Evolutionary conservation across 2,888 invertebrate genomes (phyloP), one percentile per base, ranked within the genome.

Genomic region (Meteorus cinctellus): DNA sequence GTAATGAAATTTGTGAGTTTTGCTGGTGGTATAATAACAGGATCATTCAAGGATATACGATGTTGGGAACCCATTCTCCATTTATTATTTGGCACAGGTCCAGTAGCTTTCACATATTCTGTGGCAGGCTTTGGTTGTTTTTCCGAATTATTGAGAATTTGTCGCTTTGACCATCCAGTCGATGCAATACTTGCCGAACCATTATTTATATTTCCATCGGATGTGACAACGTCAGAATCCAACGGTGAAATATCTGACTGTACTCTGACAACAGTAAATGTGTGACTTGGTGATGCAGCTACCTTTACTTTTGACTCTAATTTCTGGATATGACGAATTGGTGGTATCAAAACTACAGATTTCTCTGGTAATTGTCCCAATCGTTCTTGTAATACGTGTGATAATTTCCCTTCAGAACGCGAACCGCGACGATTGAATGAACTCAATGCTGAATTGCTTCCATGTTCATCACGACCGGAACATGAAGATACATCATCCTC

Each of bases 401-500:
- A 95, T 79, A 96, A 90, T 74, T 95, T 93, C 2, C 96, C 95
- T 89, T 96, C 96, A 4, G 95, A 95, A 80, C 95, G 92, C 62
- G 95, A 95, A 73, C 95, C 95, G 27, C 96, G 92, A 14, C 94
- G 90, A 81, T 93, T 92, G 73, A 93, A 87, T 82, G 92, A 91
- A 80, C 88, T 90, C 76, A 90, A 86, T 3, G 90, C 86, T 5
- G 91, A 85, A 73, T 84, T 86, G 75, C 87, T 88, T 48, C 86
- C 84, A 36, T 84, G 91, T 82, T 92, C 93, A 84, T 93, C 93
- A 12, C 92, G 91, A 27, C 92, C 92, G 8, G 92, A 91, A 81
- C 91, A 91, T 80, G 92, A 87, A 60, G 92, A 89, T 79, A 91
- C 91, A 83, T 95, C 96, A 85, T 97, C 97, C 86, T 96, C 95